Conservation (phyloP, 2,113 vertebrate genomes). For the Saguinus midas region DNA sequence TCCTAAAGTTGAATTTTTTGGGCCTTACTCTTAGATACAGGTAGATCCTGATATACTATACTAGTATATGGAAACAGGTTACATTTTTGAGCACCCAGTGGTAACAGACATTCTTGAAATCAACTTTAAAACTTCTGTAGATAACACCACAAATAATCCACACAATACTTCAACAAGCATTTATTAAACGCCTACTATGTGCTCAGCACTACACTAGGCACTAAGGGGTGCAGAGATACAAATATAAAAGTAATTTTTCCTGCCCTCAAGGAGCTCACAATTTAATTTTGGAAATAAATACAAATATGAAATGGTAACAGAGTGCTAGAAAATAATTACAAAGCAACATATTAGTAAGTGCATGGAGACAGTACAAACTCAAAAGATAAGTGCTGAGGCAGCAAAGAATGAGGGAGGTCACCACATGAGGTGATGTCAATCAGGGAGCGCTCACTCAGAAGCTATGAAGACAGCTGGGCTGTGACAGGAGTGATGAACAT, state of each 20-base stretch:
- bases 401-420: background rate
- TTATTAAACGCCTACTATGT: slow-evolving; percentile 76
- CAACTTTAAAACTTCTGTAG: background rate
- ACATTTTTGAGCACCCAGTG: background rate
- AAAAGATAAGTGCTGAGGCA: slow-evolving; percentile 20
- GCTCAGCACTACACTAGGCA: slow-evolving; percentile 74
- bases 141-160: slow-evolving; percentile 52
- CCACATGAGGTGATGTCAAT: background rate
- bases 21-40: background rate
- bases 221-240: slow-evolving; percentile 55
- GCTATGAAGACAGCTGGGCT: background rate
- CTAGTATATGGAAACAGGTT: background rate
- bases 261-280: slow-evolving; percentile 78
- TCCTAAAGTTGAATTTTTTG: background rate
- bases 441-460: background rate
- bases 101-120: background rate
- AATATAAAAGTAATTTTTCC: slow-evolving; percentile 57
- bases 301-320: slow-evolving; percentile 48
- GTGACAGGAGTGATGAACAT: background rate
- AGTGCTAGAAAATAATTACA: slow-evolving; percentile 59
- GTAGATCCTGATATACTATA: background rate
- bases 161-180: slow-evolving; percentile 67
- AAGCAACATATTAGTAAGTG: slow-evolving; percentile 56
- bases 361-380: slow-evolving; percentile 31
- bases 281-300: slow-evolving; percentile 71